A percentile compares a stretch with the other conserved stretches of the same genome.
phyloP scores from a whole-genome alignment of 2,888 invertebrate species.

The Yponomeuta sedellus region DNA sequence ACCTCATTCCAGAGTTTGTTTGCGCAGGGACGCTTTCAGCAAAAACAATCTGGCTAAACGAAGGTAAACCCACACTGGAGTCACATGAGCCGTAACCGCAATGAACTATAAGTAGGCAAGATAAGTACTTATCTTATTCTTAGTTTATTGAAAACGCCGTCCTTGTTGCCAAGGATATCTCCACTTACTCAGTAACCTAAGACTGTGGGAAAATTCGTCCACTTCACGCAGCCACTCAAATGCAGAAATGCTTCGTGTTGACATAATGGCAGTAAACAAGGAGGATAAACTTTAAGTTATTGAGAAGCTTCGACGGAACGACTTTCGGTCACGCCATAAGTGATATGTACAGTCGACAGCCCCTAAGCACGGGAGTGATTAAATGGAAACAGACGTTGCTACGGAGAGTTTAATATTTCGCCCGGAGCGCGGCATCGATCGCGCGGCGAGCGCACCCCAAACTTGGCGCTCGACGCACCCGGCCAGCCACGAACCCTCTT shows the following conservation, averaged over 20 bases:
- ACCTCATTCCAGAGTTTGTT: background rate
- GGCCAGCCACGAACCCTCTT: slow-evolving; percentile 43
- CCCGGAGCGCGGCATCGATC: slow-evolving; percentile 65
- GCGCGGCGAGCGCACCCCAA: slow-evolving; percentile 69
- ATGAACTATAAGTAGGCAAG: slow-evolving; percentile 32
- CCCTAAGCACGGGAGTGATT: slow-evolving; percentile 27
- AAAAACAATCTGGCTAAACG: slow-evolving; percentile 19
- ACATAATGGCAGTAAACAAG: slow-evolving; percentile 4
- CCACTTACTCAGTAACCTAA: slow-evolving; percentile 6
- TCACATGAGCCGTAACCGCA: slow-evolving; percentile 40
- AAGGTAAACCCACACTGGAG: slow-evolving; percentile 22
- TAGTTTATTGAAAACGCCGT: slow-evolving; percentile 8
- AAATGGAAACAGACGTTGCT: slow-evolving; percentile 43
- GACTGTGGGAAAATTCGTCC: slow-evolving; percentile 3
- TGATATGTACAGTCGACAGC: background rate
- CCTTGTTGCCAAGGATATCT: slow-evolving; percentile 6
- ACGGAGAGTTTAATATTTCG: slow-evolving; percentile 51
- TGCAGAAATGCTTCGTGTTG: background rate
- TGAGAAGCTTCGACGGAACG: background rate
- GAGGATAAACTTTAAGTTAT: background rate
- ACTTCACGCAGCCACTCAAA: slow-evolving; percentile 3
- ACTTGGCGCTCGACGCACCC: slow-evolving; percentile 49
- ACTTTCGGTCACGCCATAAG: background rate
- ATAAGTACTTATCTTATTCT: background rate
- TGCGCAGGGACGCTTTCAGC: background rate